phyloP scores from a whole-genome alignment of 2,113 vertebrate species.

The Ciconia stormi region DNA sequence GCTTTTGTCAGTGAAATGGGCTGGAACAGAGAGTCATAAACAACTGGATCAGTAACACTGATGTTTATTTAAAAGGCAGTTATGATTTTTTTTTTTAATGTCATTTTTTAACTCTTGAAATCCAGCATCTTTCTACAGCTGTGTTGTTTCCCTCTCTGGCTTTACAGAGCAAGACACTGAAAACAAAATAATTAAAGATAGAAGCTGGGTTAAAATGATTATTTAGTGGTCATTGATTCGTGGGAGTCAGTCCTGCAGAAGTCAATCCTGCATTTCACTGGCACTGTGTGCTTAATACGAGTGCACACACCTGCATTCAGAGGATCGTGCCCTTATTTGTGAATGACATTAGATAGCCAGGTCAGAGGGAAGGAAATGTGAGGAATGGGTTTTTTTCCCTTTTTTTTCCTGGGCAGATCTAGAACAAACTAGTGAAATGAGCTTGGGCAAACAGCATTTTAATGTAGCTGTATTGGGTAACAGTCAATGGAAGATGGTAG shows the following conservation, averaged over 20 bases:
- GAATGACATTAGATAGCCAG: too few species aligned
- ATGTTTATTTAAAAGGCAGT: constrained; percentile 10
- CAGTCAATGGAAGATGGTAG: background rate
- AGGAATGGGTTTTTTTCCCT: fast-evolving
- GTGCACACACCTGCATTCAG: background rate
- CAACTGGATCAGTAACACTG: background rate
- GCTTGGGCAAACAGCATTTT: background rate
- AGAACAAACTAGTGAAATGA: background rate
- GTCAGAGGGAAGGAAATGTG: background rate
- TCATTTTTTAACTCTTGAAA: background rate
- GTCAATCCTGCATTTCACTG: background rate
- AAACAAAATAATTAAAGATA: fast-evolving
- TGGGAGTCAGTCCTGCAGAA: background rate
- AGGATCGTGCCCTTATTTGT: background rate
- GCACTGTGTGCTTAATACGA: too few species aligned
- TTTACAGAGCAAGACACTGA: background rate
- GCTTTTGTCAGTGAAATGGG: constrained; percentile 51
- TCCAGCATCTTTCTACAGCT: background rate
- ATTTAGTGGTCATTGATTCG: background rate
- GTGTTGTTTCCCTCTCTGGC: background rate
- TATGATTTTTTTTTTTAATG: too few species aligned
- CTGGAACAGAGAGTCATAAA: constrained; percentile 49
- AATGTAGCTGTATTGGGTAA: background rate
- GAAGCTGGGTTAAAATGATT: background rate
- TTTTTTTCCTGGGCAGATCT: background rate